Base-by-base conservation (phyloP, 2,797 vertebrate genomes). In the Mormyrops boulengeri region DNA sequence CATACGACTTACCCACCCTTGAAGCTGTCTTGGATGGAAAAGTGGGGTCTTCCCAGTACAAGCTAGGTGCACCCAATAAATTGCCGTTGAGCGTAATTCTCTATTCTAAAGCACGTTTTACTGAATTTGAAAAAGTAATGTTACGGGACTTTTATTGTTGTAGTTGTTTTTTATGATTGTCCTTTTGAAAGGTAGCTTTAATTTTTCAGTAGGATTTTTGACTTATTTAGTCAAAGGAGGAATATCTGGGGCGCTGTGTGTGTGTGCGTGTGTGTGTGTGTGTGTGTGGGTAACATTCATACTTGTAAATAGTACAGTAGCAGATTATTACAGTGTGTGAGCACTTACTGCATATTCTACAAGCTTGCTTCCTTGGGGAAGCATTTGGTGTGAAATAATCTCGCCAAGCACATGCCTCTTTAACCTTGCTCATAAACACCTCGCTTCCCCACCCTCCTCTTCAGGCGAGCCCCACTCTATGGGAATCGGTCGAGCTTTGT, bases 381-480 rank as follows among this genome's bases (percentile, higher is more conserved):
- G 85, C 52, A 87, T 87, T 87, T 53, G 9, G 50, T 57, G 85
- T 55, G 85, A 87, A 26, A 50, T 53, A 50, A 87, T 87, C 85
- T 87, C 30, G n/a, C 49, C 49, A 17, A 38, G 30, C 26, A 50
- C 47, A 50, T 57, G 52, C 85, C 85, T 30, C 52, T 41, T 53
- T 57, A 26, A 53, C 85, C 85, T 87, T 87, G 85, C 52, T 53
- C 52, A 53, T 57, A 57, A 53, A 55, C 52, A 34, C 26, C 85
- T 87, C 85, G 11, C 85, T 53, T 34, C 26, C 30, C 52, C 52
- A 17, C 30, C 85, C 49, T 57, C 49, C 22, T 26, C 52, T 34
- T 30, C 50, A 57, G 50, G 26, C 44, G 50, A 87, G 85, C 52
- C 52, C 11, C 17, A 7, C 49, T 52, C 52, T 34, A 57, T 57